Percentiles rank a stretch among this genome's conserved stretches.
These are phyloP conservation scores for Parambassis ranga DNA, from an alignment of 2,797 vertebrate genomes.

Conservation along the genomic window DNA sequence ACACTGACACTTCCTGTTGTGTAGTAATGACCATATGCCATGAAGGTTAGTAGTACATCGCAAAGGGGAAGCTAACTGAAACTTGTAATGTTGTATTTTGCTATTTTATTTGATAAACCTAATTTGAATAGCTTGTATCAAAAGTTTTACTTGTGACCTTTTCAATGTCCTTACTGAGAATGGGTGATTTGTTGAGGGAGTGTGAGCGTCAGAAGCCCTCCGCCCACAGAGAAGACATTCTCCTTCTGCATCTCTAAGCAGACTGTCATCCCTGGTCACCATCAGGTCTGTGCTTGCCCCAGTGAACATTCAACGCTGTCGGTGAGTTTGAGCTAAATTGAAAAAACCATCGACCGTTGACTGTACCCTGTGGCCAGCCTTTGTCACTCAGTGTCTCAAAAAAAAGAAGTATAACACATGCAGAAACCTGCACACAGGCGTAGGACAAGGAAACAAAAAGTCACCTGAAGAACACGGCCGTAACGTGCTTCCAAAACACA, in stretches of 20 bases:
- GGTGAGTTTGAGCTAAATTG: slow-evolving; percentile 96
- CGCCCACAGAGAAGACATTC: slow-evolving; percentile 26
- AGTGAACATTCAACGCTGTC: slow-evolving; percentile 99
- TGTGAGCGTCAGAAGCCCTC: slow-evolving; percentile 18
- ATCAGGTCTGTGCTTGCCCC: slow-evolving; percentile 81
- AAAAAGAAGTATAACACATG: slow-evolving; percentile 5
- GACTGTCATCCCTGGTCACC: slow-evolving; percentile 68
- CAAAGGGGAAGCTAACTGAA: too few species aligned
- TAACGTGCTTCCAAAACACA: slow-evolving; percentile 52
- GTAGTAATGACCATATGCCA: slow-evolving; percentile 26
- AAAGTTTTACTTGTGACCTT: slow-evolving; percentile 1
- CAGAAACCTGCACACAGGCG: slow-evolving; percentile 9
- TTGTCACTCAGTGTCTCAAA: slow-evolving; percentile 39
- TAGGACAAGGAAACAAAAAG: background rate
- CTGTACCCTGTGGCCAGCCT: slow-evolving; percentile 94
- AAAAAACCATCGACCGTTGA: slow-evolving; percentile 99
- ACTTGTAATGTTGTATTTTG: too few species aligned
- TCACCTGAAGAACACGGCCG: background rate
- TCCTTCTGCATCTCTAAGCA: slow-evolving; percentile 55
- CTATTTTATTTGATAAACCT: background rate
- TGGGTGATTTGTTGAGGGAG: slow-evolving; percentile 7
- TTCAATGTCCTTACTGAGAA: slow-evolving; percentile 20
- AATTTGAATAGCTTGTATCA: background rate
- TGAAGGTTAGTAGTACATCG: slow-evolving; percentile 1
- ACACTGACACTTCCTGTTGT: background rate